Percentiles rank a stretch among this genome's conserved stretches.
phyloP scores from a whole-genome alignment of 2,888 invertebrate species.

The Andrena minutula region DNA sequence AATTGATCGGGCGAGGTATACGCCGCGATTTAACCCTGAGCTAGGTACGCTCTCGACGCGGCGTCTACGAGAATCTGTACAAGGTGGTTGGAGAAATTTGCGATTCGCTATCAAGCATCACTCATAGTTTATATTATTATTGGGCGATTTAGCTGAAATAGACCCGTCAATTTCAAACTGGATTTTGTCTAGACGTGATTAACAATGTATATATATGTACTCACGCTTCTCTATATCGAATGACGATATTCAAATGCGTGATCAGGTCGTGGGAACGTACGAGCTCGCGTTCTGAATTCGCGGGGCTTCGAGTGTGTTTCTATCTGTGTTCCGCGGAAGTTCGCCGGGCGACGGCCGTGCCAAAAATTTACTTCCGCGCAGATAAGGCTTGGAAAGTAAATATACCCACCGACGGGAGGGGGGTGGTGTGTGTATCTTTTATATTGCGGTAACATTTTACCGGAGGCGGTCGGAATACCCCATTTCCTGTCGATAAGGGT shows the following conservation, averaged over 20 bases:
- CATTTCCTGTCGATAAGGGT: conserved; percentile 56
- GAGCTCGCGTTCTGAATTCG: not conserved
- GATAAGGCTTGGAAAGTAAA: conserved; percentile 45
- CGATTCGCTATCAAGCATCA: too few relatives aligned
- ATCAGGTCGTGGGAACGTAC: too few relatives aligned
- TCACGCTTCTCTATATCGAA: not conserved
- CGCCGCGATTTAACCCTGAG: conserved; percentile 48
- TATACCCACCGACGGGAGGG: not conserved
- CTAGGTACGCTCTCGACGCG: conserved; percentile 19
- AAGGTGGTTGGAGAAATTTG: not conserved
- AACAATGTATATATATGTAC: not conserved
- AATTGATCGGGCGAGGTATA: conserved; percentile 61
- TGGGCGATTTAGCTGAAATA: not conserved
- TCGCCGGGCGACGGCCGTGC: conserved; percentile 4
- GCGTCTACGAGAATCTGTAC: not conserved
- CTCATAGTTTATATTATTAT: too few relatives aligned
- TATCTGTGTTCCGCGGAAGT: not conserved
- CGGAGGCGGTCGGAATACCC: conserved; percentile 44
- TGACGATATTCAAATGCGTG: not conserved
- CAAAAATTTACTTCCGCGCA: conserved; percentile 45
- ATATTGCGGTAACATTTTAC: conserved; percentile 44
- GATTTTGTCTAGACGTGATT: not conserved
- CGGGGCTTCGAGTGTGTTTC: not conserved
- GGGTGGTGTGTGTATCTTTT: conserved; percentile 41
- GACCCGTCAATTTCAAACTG: not conserved